These are phyloP conservation scores for Myopa testacea DNA, from an alignment of 2,888 invertebrate genomes.

Conservation along the genomic window DNA sequence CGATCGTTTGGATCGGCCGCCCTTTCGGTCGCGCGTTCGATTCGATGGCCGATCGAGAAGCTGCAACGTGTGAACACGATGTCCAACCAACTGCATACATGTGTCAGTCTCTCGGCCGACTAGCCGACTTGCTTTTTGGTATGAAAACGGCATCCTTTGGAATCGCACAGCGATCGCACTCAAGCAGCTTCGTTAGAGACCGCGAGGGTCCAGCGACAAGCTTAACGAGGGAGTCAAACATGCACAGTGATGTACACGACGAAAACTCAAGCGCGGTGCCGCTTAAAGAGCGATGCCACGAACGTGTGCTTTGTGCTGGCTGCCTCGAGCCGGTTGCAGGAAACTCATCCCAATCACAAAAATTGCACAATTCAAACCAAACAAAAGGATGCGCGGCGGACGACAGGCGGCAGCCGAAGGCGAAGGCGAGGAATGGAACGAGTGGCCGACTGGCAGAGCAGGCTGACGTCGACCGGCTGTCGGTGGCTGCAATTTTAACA, in stretches of 20 bases:
- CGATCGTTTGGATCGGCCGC: conserved; percentile 18
- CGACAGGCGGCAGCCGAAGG: background rate
- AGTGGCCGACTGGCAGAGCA: background rate
- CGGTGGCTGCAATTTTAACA: conserved; percentile 7
- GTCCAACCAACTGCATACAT: conserved; percentile 68
- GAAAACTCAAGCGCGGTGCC: background rate
- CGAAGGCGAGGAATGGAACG: background rate
- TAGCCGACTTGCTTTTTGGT: conserved; percentile 5
- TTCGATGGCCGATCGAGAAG: background rate
- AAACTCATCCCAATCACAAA: background rate
- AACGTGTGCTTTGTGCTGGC: background rate
- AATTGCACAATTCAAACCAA: conserved; percentile 17
- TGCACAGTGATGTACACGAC: conserved; percentile 50
- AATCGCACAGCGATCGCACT: background rate
- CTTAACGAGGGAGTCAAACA: conserved; percentile 67
- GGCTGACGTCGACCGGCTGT: background rate
- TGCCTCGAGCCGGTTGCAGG: too few relatives aligned
- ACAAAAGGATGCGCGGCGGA: conserved; percentile 19
- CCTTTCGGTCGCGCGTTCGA: conserved; percentile 5
- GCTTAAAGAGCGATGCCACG: conserved; percentile 3
- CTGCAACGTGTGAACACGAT: conserved; percentile 53
- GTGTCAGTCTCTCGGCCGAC: conserved; percentile 61
- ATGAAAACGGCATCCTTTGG: conserved; percentile 50
- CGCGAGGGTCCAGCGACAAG: conserved; percentile 48
- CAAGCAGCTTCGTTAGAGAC: background rate